Evolutionary conservation across 2,888 invertebrate species (phyloP).

Genomic region (Folsomia manolachei): DNA sequence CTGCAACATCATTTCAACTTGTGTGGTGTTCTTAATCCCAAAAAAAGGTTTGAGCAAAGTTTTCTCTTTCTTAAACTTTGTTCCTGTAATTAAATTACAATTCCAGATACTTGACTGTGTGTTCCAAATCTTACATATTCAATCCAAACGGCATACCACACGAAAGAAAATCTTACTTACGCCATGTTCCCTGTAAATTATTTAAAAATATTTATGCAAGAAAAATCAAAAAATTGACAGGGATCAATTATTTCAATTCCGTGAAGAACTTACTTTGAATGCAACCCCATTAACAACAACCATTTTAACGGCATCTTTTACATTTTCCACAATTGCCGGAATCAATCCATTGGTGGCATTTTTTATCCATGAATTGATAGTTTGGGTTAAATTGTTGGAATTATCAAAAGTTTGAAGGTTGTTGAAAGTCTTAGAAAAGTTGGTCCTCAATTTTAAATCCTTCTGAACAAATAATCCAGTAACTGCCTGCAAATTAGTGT

Average conservation of each 20-base stretch:
- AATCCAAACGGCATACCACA: too few species aligned
- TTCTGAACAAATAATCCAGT: neutral
- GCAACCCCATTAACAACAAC: constrained; percentile 21
- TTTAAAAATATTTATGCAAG: neutral
- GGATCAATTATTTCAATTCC: neutral
- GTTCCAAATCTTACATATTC: too few species aligned
- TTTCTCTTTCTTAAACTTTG: neutral
- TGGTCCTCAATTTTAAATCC: neutral
- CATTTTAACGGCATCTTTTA: neutral
- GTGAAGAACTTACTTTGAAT: constrained; percentile 18
- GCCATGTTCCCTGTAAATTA: constrained; percentile 22
- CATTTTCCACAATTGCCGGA: neutral
- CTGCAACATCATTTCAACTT: constrained; percentile 24
- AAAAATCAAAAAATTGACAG: too few species aligned
- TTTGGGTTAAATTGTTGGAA: neutral
- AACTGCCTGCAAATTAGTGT: neutral
- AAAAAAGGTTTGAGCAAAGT: constrained; percentile 5
- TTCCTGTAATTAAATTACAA: too few species aligned
- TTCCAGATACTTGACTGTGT: too few species aligned
- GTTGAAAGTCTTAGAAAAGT: neutral
- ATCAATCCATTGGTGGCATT: constrained; percentile 8
- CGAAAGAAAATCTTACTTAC: too few species aligned
- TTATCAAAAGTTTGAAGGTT: neutral
- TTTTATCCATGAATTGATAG: constrained; percentile 7
- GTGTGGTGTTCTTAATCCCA: neutral